These are phyloP conservation scores for Falco peregrinus DNA, from an alignment of 2,797 vertebrate species.

Conservation along the genomic window DNA sequence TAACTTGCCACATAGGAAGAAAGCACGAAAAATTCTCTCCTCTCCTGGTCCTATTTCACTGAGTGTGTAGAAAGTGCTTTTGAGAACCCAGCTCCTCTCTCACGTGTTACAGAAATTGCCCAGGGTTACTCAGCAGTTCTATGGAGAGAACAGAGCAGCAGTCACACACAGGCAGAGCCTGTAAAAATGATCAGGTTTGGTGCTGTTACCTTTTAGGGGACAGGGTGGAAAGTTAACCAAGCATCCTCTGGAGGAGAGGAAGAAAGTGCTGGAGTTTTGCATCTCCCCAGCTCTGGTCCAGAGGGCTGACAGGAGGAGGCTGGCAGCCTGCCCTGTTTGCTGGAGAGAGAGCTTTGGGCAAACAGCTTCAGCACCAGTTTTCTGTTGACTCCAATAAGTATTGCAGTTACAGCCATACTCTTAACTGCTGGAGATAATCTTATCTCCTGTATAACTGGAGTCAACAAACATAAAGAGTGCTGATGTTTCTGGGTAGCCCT, in stretches of 20 bases:
- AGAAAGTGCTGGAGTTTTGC: neutral
- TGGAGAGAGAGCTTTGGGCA: neutral
- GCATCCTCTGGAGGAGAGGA: neutral
- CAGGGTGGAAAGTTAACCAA: neutral
- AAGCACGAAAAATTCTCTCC: neutral
- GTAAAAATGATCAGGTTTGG: neutral
- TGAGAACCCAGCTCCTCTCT: neutral
- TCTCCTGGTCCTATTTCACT: neutral
- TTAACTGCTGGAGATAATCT: neutral
- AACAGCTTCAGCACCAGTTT: neutral
- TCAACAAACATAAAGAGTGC: neutral
- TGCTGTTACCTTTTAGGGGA: neutral
- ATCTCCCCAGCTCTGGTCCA: neutral
- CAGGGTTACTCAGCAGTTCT: neutral
- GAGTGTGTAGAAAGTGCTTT: neutral
- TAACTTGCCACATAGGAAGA: neutral
- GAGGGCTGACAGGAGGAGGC: neutral
- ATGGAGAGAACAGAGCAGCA: neutral
- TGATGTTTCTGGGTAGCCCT: neutral
- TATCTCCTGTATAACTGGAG: neutral
- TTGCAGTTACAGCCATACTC: neutral
- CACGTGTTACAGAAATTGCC: neutral
- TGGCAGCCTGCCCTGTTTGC: neutral
- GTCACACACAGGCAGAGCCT: neutral
- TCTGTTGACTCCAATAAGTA: neutral